phyloP scores from a whole-genome alignment of 1,140 invertebrate species.

The Drosophila quadrilineata region DNA sequence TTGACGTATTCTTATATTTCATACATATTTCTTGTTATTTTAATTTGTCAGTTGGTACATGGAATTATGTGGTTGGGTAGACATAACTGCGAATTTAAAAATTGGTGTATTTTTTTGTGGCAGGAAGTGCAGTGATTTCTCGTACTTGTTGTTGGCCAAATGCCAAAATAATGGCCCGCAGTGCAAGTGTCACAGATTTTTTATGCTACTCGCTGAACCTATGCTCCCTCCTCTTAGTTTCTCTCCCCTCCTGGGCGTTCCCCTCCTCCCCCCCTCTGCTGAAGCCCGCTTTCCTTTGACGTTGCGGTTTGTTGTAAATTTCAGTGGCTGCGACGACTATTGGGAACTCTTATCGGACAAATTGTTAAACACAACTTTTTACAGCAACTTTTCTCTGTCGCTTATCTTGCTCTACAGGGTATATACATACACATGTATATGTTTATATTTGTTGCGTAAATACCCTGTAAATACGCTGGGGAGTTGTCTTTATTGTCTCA shows the following conservation, averaged over 20 bases:
- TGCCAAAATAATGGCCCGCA: slow-evolving; percentile 18
- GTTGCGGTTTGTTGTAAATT: slow-evolving; percentile 23
- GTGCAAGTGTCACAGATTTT: slow-evolving; percentile 27
- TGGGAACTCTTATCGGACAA: slow-evolving; percentile 25
- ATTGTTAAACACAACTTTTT: slow-evolving; percentile 29
- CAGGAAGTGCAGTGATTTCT: neutral
- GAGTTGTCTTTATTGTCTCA: neutral
- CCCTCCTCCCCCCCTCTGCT: too few species aligned
- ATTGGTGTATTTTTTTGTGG: too few species aligned
- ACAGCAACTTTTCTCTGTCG: slow-evolving; percentile 13
- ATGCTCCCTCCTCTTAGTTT: neutral
- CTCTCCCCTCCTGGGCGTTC: too few species aligned
- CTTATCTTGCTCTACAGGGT: slow-evolving; percentile 13
- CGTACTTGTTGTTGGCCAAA: slow-evolving; percentile 5
- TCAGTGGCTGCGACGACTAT: slow-evolving; percentile 1
- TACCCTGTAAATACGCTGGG: neutral
- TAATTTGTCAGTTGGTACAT: too few species aligned
- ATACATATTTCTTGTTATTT: too few species aligned
- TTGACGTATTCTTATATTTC: too few species aligned
- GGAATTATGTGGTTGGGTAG: too few species aligned
- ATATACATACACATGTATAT: slow-evolving; percentile 5
- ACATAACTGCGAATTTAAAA: too few species aligned
- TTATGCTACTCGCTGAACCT: neutral
- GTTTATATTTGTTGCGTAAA: neutral
- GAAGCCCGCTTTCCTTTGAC: too few species aligned